Evolutionary conservation across 2,113 vertebrate genomes (phyloP).

Genomic region (Urocitellus parryii): DNA sequence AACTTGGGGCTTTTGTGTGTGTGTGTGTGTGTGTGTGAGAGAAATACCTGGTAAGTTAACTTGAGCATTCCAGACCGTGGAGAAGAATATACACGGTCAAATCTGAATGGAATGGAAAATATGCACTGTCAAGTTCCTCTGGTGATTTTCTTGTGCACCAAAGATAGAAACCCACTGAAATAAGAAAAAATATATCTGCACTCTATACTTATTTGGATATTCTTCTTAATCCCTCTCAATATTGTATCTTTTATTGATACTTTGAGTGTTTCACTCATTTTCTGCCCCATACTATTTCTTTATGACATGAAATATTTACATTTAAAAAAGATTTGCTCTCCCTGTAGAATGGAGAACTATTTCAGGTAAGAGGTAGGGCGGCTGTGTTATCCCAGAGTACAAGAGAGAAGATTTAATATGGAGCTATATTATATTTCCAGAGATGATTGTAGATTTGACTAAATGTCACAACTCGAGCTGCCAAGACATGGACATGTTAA

Average conservation of each 20-base stretch:
- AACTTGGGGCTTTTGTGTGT: background rate
- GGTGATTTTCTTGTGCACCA: background rate
- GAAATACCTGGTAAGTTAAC: background rate
- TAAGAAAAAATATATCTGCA: background rate
- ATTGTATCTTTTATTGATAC: background rate
- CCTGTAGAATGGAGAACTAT: background rate
- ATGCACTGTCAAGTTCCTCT: background rate
- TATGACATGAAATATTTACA: background rate
- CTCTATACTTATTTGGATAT: background rate
- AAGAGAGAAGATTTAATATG: background rate
- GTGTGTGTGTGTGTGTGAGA: too few species aligned
- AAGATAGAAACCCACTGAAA: background rate
- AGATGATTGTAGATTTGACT: background rate
- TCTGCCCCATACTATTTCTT: background rate
- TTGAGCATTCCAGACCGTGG: background rate
- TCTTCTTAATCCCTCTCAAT: background rate
- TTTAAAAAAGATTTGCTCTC: background rate
- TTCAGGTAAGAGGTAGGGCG: background rate
- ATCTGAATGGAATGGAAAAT: background rate
- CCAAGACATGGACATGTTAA: background rate
- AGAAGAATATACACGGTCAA: background rate
- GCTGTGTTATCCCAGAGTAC: background rate
- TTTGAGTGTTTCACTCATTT: background rate
- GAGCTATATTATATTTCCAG: background rate
- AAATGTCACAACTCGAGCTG: background rate